A percentile compares a stretch with the other conserved stretches of the same genome.
phyloP scores from a whole-genome alignment of 1,140 invertebrate genomes.

The Drosophila insularis region DNA sequence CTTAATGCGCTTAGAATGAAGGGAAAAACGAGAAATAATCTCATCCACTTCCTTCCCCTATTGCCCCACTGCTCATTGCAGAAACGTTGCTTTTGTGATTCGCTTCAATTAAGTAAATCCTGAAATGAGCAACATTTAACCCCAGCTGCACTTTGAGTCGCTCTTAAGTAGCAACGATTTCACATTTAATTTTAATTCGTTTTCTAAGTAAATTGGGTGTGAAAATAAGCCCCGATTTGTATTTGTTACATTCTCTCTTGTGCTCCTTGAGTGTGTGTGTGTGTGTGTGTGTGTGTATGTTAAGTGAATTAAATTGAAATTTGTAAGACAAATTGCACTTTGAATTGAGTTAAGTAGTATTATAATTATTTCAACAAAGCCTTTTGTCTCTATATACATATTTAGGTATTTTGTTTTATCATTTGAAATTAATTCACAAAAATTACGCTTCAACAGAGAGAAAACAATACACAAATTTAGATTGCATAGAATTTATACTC shows the following conservation, averaged over 20 bases:
- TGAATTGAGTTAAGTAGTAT: background rate
- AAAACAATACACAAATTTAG: background rate
- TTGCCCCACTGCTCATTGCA: slow-evolving; percentile 30
- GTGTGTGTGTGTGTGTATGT: slow-evolving; percentile 2
- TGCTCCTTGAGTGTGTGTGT: background rate
- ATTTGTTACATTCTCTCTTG: background rate
- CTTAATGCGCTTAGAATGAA: slow-evolving; percentile 72
- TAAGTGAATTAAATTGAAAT: slow-evolving; percentile 6
- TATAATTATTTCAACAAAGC: background rate
- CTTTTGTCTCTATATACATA: background rate
- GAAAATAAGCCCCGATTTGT: slow-evolving; percentile 14
- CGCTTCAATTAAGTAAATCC: slow-evolving; percentile 63
- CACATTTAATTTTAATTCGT: slow-evolving; percentile 47
- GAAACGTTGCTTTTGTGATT: slow-evolving; percentile 50
- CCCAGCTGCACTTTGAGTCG: slow-evolving; percentile 35
- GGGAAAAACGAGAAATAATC: background rate
- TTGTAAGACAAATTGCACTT: background rate
- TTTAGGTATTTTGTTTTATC: background rate
- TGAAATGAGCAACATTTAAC: slow-evolving; percentile 40
- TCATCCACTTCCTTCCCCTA: slow-evolving; percentile 36
- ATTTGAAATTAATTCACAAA: background rate
- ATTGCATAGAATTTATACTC: background rate
- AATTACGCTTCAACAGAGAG: background rate
- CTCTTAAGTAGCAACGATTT: slow-evolving; percentile 38
- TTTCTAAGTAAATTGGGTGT: slow-evolving; percentile 53